phyloP scores from a whole-genome alignment of 2,797 vertebrate genomes.

The Argya squamiceps region DNA sequence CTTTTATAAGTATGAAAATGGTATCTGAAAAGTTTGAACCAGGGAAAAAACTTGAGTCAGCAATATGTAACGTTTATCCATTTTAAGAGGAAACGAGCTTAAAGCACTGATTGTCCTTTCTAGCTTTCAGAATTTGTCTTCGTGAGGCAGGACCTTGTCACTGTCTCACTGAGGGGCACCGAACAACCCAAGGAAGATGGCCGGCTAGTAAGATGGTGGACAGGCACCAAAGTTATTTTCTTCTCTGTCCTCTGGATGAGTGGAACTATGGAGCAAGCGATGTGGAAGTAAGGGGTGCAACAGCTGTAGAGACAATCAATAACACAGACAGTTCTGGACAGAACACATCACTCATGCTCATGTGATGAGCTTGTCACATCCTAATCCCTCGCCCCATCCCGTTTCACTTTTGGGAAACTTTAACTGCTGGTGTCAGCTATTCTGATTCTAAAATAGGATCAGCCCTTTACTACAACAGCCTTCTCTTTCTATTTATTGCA shows the following conservation, averaged over 20 bases:
- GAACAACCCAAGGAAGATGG: constrained; percentile 82
- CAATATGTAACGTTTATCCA: constrained; percentile 81
- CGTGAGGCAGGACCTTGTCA: constrained; percentile 60
- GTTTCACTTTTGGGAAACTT: constrained; percentile 90
- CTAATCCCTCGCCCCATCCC: constrained; percentile 88
- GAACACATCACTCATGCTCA: constrained; percentile 93
- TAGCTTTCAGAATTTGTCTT: constrained; percentile 78
- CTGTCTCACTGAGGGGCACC: constrained; percentile 75
- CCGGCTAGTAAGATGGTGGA: constrained; percentile 73
- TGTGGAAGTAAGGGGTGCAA: constrained; percentile 81
- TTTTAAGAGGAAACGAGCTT: constrained; percentile 74
- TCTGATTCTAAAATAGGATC: constrained; percentile 89
- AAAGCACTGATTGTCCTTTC: constrained; percentile 90
- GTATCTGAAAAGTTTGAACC: constrained; percentile 78
- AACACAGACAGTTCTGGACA: constrained; percentile 92
- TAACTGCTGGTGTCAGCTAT: constrained; percentile 91
- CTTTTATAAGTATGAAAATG: constrained; percentile 86
- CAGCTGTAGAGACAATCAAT: constrained; percentile 85
- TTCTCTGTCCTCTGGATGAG: constrained; percentile 79
- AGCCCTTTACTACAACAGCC: constrained; percentile 80
- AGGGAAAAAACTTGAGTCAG: constrained; percentile 81
- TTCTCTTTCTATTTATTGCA: constrained; percentile 85
- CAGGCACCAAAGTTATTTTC: constrained; percentile 83
- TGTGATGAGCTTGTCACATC: constrained; percentile 97
- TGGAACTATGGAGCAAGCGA: constrained; percentile 85